A percentile compares a stretch with the other conserved stretches of the same genome.
Conservation (phyloP, 2,797 vertebrate genomes). For the Serranus cabrilla region DNA sequence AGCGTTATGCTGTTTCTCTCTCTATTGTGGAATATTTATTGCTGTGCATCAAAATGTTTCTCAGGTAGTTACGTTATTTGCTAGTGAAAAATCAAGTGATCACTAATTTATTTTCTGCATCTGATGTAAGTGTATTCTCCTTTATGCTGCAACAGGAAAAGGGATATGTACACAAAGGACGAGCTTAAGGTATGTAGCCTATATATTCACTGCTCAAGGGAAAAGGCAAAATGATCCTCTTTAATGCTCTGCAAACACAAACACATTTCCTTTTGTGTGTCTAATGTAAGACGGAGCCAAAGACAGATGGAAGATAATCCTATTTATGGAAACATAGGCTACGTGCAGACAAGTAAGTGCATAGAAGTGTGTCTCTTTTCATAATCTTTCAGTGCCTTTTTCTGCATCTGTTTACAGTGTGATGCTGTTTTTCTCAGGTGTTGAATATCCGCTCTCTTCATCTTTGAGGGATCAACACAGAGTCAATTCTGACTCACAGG, state of each 20-base stretch:
- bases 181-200: conserved; percentile 61
- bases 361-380: not conserved
- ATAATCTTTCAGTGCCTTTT: not conserved
- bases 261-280: conserved; percentile 32
- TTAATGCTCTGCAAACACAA: not conserved
- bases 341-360: conserved; percentile 64
- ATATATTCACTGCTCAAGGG: not conserved
- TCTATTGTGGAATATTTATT: conserved; percentile 70
- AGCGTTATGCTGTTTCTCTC: conserved; percentile 59
- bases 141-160: conserved; percentile 61
- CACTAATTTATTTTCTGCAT: not conserved
- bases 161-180: conserved; percentile 31
- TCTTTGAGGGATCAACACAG: conserved; percentile 49
- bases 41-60: conserved; percentile 58
- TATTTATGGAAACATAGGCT: conserved; percentile 85
- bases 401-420: conserved; percentile 12
- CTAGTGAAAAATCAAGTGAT: not conserved
- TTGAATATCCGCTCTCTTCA: conserved; percentile 41
- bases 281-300: conserved; percentile 49
- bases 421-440: conserved; percentile 42
- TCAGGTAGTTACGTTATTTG: conserved; percentile 70
- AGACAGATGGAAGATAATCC: conserved; percentile 85
- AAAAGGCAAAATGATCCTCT: not conserved
- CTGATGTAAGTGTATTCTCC: conserved; percentile 23
- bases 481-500: conserved; percentile 52